phyloP scores from a whole-genome alignment of 64 coral and sea anemone species.

The Catalaphyllia jardinei region DNA sequence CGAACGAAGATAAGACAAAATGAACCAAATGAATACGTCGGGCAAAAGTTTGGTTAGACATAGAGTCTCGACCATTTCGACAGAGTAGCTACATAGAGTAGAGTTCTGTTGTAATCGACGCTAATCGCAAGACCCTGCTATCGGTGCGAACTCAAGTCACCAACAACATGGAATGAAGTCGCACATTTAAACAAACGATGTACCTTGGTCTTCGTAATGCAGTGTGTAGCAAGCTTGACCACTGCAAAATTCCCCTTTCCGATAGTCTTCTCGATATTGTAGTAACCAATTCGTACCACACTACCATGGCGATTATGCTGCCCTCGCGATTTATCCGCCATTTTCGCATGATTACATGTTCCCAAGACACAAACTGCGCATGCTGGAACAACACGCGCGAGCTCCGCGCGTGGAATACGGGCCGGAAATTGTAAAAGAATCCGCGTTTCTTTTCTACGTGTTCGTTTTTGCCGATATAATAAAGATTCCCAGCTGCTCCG shows the following conservation, averaged over 20 bases:
- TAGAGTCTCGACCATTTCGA: not conserved
- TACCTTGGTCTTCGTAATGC: conserved; percentile 95
- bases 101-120: conserved; percentile 30
- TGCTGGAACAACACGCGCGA: not conserved
- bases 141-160: conserved; percentile 26
- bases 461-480: not conserved
- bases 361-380: conserved; percentile 17
- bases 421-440: conserved; percentile 27
- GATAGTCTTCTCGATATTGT: conserved; percentile 98
- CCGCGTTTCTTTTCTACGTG: not conserved
- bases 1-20: not conserved
- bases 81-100: conserved; percentile 18
- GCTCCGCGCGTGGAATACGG: conserved; percentile 1
- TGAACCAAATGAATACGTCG: conserved; percentile 5
- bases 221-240: conserved; percentile 96
- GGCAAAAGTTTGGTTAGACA: not conserved
- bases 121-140: not conserved
- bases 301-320: conserved; percentile 96
- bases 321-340: conserved; percentile 98
- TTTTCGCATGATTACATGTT: conserved; percentile 98
- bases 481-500: conserved; percentile 15
- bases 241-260: conserved; percentile 99
- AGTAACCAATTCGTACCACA: conserved; percentile 96
- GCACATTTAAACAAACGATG: not conserved
- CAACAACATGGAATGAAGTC: not conserved